Conservation (phyloP, 2,888 invertebrate species). For the Busseola fusca region DNA sequence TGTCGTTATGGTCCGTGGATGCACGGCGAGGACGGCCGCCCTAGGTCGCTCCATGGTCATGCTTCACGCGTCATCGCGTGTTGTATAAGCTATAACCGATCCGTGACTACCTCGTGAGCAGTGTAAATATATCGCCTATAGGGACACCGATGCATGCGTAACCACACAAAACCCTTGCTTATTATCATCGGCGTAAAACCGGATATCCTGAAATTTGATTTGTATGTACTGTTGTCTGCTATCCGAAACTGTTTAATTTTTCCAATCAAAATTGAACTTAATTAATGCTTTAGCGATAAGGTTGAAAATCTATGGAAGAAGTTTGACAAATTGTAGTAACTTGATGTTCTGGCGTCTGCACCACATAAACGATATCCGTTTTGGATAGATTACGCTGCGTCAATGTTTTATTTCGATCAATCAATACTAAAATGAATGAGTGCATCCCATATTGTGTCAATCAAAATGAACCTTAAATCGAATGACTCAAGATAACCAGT, state of each 20-base stretch:
- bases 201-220: conserved; percentile 3
- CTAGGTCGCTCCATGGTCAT: conserved; percentile 83
- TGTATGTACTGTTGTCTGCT: too few relatives aligned
- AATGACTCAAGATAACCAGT: conserved; percentile 52
- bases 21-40: conserved; percentile 77
- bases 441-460: conserved; percentile 11
- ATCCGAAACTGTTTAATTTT: too few relatives aligned
- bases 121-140: conserved; percentile 26
- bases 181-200: background rate
- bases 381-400: conserved; percentile 1
- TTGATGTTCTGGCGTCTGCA: too few relatives aligned
- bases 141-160: conserved; percentile 24
- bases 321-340: too few relatives aligned
- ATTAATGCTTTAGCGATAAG: too few relatives aligned
- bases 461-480: conserved; percentile 13
- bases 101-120: conserved; percentile 61
- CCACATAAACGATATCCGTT: background rate
- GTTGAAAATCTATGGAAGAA: too few relatives aligned
- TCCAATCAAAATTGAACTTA: too few relatives aligned
- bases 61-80: conserved; percentile 82
- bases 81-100: conserved; percentile 66
- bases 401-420: conserved; percentile 20
- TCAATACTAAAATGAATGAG: conserved; percentile 12
- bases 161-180: conserved; percentile 14
- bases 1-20: conserved; percentile 82